A percentile compares a stretch with the other conserved stretches of the same genome.
Conservation (phyloP, 2,113 vertebrate species). For the Scophthalmus maximus region DNA sequence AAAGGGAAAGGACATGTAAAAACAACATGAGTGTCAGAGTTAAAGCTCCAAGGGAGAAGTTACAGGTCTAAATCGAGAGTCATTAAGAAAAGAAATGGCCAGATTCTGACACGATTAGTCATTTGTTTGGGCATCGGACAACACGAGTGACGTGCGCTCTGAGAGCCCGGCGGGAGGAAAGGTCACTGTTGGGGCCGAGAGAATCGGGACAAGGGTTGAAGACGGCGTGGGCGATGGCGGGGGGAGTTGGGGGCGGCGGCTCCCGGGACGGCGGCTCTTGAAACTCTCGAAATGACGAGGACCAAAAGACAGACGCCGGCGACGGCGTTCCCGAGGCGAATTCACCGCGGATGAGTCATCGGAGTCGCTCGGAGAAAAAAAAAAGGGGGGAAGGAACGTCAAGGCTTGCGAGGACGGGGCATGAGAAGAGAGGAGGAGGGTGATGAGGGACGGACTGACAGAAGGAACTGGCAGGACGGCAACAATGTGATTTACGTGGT, state of each 20-base stretch:
- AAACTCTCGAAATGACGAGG: constrained; percentile 1
- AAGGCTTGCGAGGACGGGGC: constrained; percentile 49
- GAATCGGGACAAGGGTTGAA: constrained; percentile 56
- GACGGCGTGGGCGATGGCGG: constrained; percentile 47
- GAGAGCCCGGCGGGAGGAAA: constrained; percentile 55
- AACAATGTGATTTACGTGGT: constrained; percentile 12
- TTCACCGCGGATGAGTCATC: constrained; percentile 64
- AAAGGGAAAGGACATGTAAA: not conserved
- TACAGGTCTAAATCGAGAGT: constrained; percentile 27
- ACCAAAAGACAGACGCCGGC: constrained; percentile 23
- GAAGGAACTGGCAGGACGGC: constrained; percentile 15
- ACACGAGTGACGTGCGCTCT: constrained; percentile 48
- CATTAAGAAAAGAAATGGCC: constrained; percentile 28
- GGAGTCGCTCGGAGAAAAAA: constrained; percentile 40
- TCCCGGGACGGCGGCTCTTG: constrained; percentile 29
- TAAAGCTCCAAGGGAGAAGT: constrained; percentile 46
- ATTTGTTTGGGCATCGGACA: constrained; percentile 55
- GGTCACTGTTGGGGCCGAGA: constrained; percentile 55
- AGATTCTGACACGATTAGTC: constrained; percentile 51
- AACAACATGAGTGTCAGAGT: not conserved
- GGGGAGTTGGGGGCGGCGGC: not conserved
- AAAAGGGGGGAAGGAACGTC: not conserved
- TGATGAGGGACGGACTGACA: constrained; percentile 10
- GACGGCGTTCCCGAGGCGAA: constrained; percentile 59
- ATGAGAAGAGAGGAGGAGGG: constrained; percentile 57